Base-by-base conservation (phyloP, 2,797 vertebrate species). In the Hydrocynus forskahlii region DNA sequence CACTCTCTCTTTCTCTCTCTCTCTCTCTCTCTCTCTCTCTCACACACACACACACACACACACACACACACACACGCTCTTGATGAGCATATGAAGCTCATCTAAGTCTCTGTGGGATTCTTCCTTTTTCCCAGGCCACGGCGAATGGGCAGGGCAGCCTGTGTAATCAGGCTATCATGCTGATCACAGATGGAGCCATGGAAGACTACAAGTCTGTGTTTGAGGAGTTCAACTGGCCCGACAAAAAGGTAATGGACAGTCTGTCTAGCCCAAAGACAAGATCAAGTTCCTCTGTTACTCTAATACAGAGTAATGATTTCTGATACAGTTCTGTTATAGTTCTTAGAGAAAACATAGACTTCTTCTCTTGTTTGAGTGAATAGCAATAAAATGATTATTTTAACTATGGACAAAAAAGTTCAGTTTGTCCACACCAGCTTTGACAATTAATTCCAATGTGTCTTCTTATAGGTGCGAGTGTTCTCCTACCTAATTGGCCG, bases 141-240 rank as follows among this genome's bases (percentile, higher is more conserved):
- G 89, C 92, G 0, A 95, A 94, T 0, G 94, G 95, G 62, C 96
- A 94, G 91, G 98, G 98, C 83, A 97, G 97, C 79, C 93, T 99
- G 91, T 99, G 98, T 88, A 99, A 97, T 91, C 98, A 99, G 89
- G 98, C 97, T 85, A 97, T 99, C 93, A 99, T 99, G 98, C 94
- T 99, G 88, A 97, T 99, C 93, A 97, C 97, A 0, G 98, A 99
- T 0, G 98, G 98, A 59, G 98, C 98, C 0, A 96, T 99, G 94
- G 98, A 99, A 88, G 96, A 97, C 86, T 99, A 97, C 0, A 92
- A 98, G 89, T 89, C 94, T 0, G 96, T 99, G 66, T 97, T 99
- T 81, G 92, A 99, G 85, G 96, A 97, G 77, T 98, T 96, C 90
- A 99, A 99, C 92, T 97, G 97, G 97, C 98, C 97, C 0, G 97